Evolutionary conservation across 2,797 vertebrate species (phyloP).

Genomic region (Melanotaenia nigrans): DNA sequence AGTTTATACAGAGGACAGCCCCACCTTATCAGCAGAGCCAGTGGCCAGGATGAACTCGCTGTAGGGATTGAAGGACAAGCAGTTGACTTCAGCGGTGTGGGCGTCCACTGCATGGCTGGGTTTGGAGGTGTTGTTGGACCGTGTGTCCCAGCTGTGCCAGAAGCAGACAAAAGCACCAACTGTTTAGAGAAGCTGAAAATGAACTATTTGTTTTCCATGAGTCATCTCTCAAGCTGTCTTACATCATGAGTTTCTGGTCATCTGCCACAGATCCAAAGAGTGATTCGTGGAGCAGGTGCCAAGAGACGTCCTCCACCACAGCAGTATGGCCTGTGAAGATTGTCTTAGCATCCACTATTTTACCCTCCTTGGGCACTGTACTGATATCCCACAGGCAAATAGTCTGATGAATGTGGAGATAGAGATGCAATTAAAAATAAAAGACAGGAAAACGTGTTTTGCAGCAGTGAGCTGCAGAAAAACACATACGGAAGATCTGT

Average conservation of each 20-base stretch:
- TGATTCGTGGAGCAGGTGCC: slow-evolving; percentile 96
- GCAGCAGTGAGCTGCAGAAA: no score
- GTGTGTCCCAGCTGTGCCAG: slow-evolving; percentile 91
- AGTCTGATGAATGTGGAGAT: slow-evolving; percentile 79
- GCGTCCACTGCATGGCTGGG: slow-evolving; percentile 97
- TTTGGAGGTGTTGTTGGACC: slow-evolving; percentile 98
- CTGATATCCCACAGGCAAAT: slow-evolving; percentile 99
- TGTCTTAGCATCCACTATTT: slow-evolving; percentile 97
- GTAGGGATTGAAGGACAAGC: slow-evolving; percentile 97
- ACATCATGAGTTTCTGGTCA: slow-evolving; percentile 99
- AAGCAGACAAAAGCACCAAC: slow-evolving; percentile 33
- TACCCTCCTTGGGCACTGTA: slow-evolving; percentile 95
- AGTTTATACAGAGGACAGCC: neutral
- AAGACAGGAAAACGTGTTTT: neutral
- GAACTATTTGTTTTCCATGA: slow-evolving; percentile 10
- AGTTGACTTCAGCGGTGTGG: slow-evolving; percentile 98
- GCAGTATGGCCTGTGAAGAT: slow-evolving; percentile 98
- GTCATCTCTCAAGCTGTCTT: slow-evolving; percentile 51
- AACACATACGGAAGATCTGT: neutral
- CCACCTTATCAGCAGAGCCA: slow-evolving; percentile 96
- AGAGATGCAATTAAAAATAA: neutral
- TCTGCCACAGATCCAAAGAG: slow-evolving; percentile 98
- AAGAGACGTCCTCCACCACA: slow-evolving; percentile 97
- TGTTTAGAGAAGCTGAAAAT: slow-evolving; percentile 24
- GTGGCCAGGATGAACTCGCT: slow-evolving; percentile 98